phyloP scores from a whole-genome alignment of 2,888 invertebrate genomes.

The Stenoptilia bipunctidactyla region DNA sequence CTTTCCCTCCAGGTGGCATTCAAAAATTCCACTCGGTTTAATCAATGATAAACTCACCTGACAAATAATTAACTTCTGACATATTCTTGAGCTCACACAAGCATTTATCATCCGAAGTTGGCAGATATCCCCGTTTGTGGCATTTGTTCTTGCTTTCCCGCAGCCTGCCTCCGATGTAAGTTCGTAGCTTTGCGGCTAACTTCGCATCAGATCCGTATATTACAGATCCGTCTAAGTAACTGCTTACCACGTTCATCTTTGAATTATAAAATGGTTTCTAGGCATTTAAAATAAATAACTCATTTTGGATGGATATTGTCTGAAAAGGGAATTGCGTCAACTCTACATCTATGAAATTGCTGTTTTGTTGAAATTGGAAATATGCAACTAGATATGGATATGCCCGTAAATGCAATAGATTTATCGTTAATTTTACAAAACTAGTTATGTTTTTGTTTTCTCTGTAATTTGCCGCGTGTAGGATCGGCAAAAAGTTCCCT shows the following conservation, averaged over 20 bases:
- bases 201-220: conserved; percentile 61
- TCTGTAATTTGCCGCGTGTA: no score
- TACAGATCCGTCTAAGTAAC: conserved; percentile 65
- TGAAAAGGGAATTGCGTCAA: no score
- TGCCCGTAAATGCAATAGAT: no score
- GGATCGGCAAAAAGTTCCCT: no score
- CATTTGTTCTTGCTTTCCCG: conserved; percentile 34
- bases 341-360: no score
- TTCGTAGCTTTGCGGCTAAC: conserved; percentile 41
- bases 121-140: conserved; percentile 40
- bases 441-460: no score
- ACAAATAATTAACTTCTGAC: conserved; percentile 55
- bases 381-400: no score
- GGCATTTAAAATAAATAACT: not conserved
- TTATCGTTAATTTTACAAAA: no score
- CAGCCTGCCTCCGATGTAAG: conserved; percentile 48
- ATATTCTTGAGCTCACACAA: conserved; percentile 47
- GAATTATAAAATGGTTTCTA: conserved; percentile 4
- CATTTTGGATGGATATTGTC: no score
- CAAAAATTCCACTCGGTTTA: no score
- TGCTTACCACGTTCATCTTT: conserved; percentile 78
- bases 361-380: no score
- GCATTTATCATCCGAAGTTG: conserved; percentile 46
- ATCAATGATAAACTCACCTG: conserved; percentile 33
- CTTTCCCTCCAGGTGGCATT: no score